Base-by-base conservation (phyloP, 2,888 invertebrate genomes). In the Sinopyrophorus schimmeli region DNA sequence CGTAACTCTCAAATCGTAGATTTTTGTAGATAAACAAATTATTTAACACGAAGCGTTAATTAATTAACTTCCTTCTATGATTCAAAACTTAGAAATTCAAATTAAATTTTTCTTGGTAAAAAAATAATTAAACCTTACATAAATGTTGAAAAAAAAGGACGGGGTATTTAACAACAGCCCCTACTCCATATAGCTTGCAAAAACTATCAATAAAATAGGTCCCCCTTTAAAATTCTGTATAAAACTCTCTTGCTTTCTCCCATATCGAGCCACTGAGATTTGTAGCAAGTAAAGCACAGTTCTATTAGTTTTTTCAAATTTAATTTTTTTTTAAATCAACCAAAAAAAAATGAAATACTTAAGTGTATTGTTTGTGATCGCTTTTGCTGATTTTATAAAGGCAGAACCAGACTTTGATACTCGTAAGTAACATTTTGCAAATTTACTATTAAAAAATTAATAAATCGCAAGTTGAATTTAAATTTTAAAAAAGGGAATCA, bases 201-300 rank as follows among this genome's bases (percentile, higher is more conserved):
- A 21, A n/a, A 21, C 27, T 4, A 3, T 7, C 27, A 27, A 12
- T 27, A 9, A 12, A 27, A 27, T 3, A 27, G 12, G 27, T 27
- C 47, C 53, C 53, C 53, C 46, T 48, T 38, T 51, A 14, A 31
- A 35, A 47, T 47, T 41, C 51, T 32, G 43, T 57, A 57, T 57
- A 57, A 55, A 57, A 54, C 53, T 48, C 34, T 37, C 21, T 27
- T 24, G 41, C 55, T 53, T 55, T 57, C 55, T 51, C 55, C 49
- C 40, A 28, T 35, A 40, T 27, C 38, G 48, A 48, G 35, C 27
- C 34, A 42, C 31, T 42, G 37, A 46, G 23, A 49, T 43, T 35
- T 44, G 26, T 44, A 44, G 49, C 31, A 50, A 50, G 39, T 50
- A 39, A 40, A n/a, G n/a, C n/a, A n/a, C n/a, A n/a, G n/a, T n/a